These are phyloP conservation scores for Xiphorhynchus elegans DNA, from an alignment of 2,113 vertebrate species.

Conservation along the genomic window DNA sequence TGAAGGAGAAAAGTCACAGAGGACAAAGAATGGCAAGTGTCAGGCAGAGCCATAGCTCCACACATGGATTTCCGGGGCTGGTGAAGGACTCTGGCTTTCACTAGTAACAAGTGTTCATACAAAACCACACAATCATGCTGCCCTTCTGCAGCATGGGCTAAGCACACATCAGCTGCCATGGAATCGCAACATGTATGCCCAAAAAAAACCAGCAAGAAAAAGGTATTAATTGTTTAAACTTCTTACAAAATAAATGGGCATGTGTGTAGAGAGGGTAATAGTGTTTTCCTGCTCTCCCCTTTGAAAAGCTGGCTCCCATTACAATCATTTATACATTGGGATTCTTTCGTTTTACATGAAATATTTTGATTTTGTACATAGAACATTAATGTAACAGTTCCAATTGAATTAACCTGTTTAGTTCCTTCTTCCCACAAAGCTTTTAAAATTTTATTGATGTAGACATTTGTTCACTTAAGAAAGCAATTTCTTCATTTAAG, in stretches of 20 bases:
- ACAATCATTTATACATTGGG: not conserved
- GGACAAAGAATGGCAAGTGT: not conserved
- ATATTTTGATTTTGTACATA: not conserved
- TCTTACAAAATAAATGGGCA: not conserved
- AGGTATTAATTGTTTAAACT: not conserved
- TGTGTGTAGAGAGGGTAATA: not conserved
- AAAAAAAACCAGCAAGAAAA: not conserved
- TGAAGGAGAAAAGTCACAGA: not conserved
- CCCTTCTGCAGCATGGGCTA: not conserved
- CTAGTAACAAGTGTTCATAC: rapidly evolving
- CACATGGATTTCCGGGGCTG: not conserved
- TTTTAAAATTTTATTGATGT: not conserved
- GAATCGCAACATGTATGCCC: not conserved
- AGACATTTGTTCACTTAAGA: not conserved
- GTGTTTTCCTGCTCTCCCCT: not conserved
- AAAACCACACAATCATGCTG: not conserved
- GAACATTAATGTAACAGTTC: not conserved
- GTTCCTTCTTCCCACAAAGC: not conserved
- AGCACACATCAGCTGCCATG: not conserved
- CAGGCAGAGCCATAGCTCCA: not conserved
- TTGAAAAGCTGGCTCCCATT: not conserved
- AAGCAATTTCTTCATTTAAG: not conserved
- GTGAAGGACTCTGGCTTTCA: not conserved
- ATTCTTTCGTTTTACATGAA: not conserved
- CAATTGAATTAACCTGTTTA: not conserved